Conservation (phyloP, 2,113 vertebrate genomes). For the Otus sunia region DNA sequence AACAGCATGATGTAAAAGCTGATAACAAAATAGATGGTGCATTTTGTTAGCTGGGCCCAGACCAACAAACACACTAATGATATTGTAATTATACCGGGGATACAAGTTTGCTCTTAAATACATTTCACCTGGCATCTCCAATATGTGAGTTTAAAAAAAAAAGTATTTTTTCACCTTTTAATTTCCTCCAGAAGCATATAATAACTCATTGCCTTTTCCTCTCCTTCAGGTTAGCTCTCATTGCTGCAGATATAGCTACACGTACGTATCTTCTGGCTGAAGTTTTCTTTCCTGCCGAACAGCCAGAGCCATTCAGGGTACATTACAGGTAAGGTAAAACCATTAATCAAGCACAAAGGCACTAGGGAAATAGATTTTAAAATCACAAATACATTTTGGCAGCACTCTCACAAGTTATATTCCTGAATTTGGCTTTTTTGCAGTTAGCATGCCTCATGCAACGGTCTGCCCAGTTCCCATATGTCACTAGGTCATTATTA, state of each 20-base stretch:
- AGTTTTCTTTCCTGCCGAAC: background rate
- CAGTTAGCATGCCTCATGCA: background rate
- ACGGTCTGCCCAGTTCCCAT: background rate
- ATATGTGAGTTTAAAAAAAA: background rate
- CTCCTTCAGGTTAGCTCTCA: background rate
- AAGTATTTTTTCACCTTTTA: background rate
- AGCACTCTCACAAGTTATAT: background rate
- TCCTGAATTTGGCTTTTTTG: background rate
- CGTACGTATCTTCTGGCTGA: background rate
- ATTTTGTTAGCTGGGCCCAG: background rate
- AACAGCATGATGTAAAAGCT: background rate
- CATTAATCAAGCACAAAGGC: background rate
- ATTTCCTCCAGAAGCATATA: background rate
- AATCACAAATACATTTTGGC: background rate
- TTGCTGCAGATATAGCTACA: background rate
- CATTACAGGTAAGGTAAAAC: background rate
- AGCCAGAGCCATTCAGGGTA: background rate
- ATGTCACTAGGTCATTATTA: background rate
- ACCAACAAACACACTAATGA: background rate
- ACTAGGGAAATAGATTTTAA: background rate
- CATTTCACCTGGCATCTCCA: background rate
- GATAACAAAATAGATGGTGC: background rate
- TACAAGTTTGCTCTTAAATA: background rate
- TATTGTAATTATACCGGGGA: accelerated
- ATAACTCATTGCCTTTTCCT: background rate